Evolutionary conservation across 2,888 invertebrate species (phyloP).

Genomic region (Polydesmus complanatus): DNA sequence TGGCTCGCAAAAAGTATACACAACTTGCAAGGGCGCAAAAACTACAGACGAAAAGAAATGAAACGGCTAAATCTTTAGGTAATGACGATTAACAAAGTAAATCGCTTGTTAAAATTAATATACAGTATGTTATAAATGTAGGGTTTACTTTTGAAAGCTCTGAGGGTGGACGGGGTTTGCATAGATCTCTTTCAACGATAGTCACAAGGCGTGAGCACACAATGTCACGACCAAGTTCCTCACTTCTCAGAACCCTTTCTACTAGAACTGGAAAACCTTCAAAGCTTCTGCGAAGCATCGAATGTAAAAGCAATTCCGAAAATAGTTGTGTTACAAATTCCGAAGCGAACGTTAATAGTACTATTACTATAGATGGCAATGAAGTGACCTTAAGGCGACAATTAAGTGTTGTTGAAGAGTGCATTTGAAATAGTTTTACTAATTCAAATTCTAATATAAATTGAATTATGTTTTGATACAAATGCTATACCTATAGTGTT

Average conservation of each 20-base stretch:
- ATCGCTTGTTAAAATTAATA: neutral
- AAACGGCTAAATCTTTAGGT: slow-evolving; percentile 15
- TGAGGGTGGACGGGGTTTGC: neutral
- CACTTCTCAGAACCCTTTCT: slow-evolving; percentile 1
- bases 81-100: neutral
- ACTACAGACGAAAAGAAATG: slow-evolving; percentile 8
- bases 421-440: no score
- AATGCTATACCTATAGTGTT: no score
- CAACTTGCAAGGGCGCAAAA: slow-evolving; percentile 9
- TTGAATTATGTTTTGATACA: no score
- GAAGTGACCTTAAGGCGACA: slow-evolving; percentile 8
- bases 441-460: no score
- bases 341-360: neutral
- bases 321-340: neutral
- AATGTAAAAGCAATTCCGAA: neutral
- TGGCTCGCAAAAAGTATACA: slow-evolving; percentile 27
- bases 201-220: neutral
- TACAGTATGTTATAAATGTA: neutral
- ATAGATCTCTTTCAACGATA: slow-evolving; percentile 9
- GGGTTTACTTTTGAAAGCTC: slow-evolving; percentile 1
- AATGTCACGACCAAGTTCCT: neutral
- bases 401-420: slow-evolving; percentile 7
- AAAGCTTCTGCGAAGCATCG: neutral
- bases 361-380: slow-evolving; percentile 1
- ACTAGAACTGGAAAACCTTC: neutral